These are phyloP conservation scores for Oplegnathus fasciatus DNA, from an alignment of 2,113 vertebrate genomes.

Conservation along the genomic window DNA sequence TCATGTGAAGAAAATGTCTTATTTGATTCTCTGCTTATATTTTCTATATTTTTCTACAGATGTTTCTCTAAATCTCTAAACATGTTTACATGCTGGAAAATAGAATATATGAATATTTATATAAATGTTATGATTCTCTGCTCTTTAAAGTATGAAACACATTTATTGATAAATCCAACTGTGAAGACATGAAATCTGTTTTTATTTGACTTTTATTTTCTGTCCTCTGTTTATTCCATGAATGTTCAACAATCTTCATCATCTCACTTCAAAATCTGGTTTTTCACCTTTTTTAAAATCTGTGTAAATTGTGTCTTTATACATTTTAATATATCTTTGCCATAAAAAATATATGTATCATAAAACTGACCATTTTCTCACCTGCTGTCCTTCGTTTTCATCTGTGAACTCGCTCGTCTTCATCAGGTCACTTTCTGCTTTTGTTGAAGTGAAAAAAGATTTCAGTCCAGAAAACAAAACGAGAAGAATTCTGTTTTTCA, in stretches of 20 bases:
- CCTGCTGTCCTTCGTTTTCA: neutral
- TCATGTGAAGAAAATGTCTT: conserved; percentile 33
- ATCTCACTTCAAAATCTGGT: conserved; percentile 9
- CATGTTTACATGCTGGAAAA: conserved; percentile 62
- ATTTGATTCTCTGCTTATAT: conserved; percentile 44
- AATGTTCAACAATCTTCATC: neutral
- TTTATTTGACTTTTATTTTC: neutral
- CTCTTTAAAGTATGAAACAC: neutral
- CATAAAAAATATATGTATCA: neutral
- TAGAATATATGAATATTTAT: conserved; percentile 47
- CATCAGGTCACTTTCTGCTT: too few species aligned
- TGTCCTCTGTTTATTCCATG: neutral
- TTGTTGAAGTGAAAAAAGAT: too few species aligned
- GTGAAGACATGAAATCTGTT: neutral
- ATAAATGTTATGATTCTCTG: conserved; percentile 12
- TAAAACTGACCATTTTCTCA: neutral
- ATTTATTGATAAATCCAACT: neutral
- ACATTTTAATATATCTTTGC: neutral
- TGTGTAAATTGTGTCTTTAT: neutral
- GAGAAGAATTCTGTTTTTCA: too few species aligned
- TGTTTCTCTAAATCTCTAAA: conserved; percentile 62
- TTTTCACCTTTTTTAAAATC: neutral
- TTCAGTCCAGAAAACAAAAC: too few species aligned
- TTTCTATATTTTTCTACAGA: conserved; percentile 82
- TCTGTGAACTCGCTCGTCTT: neutral